Conservation (phyloP, 1,140 invertebrate species). For the Sycophaga agraensis region DNA sequence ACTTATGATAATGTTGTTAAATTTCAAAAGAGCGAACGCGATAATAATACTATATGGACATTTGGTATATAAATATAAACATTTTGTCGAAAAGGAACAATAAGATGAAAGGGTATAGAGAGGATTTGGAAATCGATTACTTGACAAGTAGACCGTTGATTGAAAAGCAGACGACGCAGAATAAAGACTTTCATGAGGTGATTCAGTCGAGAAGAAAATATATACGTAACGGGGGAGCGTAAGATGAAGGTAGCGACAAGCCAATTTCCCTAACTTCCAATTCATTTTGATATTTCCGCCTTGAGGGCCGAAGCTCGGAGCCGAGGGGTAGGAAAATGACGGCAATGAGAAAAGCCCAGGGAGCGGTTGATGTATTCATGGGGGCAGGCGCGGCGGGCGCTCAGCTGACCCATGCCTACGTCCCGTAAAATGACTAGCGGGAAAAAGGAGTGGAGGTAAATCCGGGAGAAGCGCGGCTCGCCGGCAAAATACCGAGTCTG, state of each 20-base stretch:
- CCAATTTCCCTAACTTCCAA: not conserved
- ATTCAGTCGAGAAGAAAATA: conserved; percentile 27
- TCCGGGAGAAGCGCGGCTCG: too few relatives aligned
- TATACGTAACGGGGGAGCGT: not conserved
- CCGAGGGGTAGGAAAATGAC: not conserved
- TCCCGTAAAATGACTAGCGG: too few relatives aligned
- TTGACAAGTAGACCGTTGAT: conserved; percentile 27
- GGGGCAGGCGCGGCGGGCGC: not conserved
- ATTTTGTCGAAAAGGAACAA: too few relatives aligned
- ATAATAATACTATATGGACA: too few relatives aligned
- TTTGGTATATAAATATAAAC: too few relatives aligned
- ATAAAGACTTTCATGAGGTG: conserved; percentile 27
- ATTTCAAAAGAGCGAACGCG: too few relatives aligned
- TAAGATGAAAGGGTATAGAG: too few relatives aligned
- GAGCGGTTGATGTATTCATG: not conserved
- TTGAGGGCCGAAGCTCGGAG: not conserved
- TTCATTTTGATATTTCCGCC: conserved; percentile 6
- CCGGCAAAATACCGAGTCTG: too few relatives aligned
- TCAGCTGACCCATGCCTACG: too few relatives aligned
- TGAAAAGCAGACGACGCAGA: conserved; percentile 31
- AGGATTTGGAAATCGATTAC: conserved; percentile 6
- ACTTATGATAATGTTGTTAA: too few relatives aligned
- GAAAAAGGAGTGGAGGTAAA: too few relatives aligned
- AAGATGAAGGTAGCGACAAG: not conserved
- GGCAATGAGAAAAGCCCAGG: not conserved